A percentile compares a stretch with the other conserved stretches of the same genome.
These are phyloP conservation scores for Dynastes hyllus DNA, from an alignment of 2,888 invertebrate genomes.

Conservation along the genomic window DNA sequence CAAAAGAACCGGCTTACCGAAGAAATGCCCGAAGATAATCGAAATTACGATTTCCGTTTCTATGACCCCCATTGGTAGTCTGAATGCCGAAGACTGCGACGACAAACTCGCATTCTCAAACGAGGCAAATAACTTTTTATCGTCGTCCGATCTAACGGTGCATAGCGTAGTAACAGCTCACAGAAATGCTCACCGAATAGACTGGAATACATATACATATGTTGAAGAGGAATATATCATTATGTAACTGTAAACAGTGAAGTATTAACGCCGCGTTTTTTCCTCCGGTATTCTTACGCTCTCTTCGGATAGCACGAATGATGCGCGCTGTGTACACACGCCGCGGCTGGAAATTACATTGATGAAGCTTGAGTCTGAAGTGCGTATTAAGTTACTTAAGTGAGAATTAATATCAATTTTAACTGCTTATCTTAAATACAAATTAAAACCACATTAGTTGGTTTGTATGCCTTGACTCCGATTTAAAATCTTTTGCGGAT, in stretches of 20 bases:
- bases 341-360: slow-evolving; percentile 23
- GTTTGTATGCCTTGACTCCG: background rate
- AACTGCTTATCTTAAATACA: slow-evolving; percentile 40
- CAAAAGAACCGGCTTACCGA: slow-evolving; percentile 1
- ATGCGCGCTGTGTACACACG: background rate
- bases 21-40: slow-evolving; percentile 43
- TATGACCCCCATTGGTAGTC: slow-evolving; percentile 42
- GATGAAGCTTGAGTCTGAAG: slow-evolving; percentile 7
- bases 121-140: slow-evolving; percentile 36
- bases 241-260: slow-evolving; percentile 48
- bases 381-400: slow-evolving; percentile 43
- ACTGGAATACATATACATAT: slow-evolving; percentile 29
- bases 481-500: background rate
- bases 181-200: slow-evolving; percentile 36
- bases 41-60: slow-evolving; percentile 50
- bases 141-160: slow-evolving; percentile 42
- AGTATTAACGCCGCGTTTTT: slow-evolving; percentile 36
- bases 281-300: slow-evolving; percentile 4
- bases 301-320: background rate
- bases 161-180: slow-evolving; percentile 41
- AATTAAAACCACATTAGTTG: slow-evolving; percentile 42
- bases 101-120: slow-evolving; percentile 27
- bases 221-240: slow-evolving; percentile 34
- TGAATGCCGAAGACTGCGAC: slow-evolving; percentile 19
- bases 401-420: slow-evolving; percentile 42